These are phyloP conservation scores for Limnephilus marmoratus DNA, from an alignment of 2,888 invertebrate species.

Conservation along the genomic window DNA sequence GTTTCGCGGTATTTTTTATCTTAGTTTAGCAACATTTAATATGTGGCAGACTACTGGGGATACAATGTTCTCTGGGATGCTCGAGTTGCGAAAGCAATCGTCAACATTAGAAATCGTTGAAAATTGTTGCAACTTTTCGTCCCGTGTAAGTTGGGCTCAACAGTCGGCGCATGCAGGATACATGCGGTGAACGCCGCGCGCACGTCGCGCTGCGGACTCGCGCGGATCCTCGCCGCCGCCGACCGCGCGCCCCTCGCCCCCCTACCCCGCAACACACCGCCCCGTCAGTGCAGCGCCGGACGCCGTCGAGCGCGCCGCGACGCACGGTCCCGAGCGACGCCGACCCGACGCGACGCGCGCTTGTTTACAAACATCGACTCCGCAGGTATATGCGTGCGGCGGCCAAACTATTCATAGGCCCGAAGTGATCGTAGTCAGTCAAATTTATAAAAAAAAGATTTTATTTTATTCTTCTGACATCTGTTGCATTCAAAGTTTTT, in stretches of 20 bases:
- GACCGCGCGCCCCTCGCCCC: constrained; percentile 7
- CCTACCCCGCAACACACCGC: constrained; percentile 36
- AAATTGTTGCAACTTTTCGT: not conserved
- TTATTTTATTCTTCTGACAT: not conserved
- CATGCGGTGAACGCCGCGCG: constrained; percentile 56
- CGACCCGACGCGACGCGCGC: constrained; percentile 35
- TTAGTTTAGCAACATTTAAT: not conserved
- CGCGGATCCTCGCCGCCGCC: constrained; percentile 27
- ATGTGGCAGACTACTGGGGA: not conserved
- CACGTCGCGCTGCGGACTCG: constrained; percentile 44
- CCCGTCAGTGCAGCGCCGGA: constrained; percentile 56
- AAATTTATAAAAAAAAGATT: not conserved
- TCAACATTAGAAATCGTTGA: not conserved
- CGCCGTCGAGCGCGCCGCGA: constrained; percentile 56
- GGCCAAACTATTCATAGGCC: not conserved
- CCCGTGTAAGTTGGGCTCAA: not conserved
- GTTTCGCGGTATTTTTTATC: not conserved
- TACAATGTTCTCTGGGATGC: not conserved
- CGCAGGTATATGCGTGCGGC: constrained; percentile 46
- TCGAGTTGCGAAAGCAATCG: not conserved
- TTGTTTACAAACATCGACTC: constrained; percentile 55
- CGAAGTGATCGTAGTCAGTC: not conserved
- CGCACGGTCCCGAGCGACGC: constrained; percentile 5
- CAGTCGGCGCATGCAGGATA: constrained; percentile 47
- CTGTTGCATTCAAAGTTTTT: not conserved